These are phyloP conservation scores for Oxytorus armatus DNA, from an alignment of 2,888 invertebrate genomes.

Conservation along the genomic window DNA sequence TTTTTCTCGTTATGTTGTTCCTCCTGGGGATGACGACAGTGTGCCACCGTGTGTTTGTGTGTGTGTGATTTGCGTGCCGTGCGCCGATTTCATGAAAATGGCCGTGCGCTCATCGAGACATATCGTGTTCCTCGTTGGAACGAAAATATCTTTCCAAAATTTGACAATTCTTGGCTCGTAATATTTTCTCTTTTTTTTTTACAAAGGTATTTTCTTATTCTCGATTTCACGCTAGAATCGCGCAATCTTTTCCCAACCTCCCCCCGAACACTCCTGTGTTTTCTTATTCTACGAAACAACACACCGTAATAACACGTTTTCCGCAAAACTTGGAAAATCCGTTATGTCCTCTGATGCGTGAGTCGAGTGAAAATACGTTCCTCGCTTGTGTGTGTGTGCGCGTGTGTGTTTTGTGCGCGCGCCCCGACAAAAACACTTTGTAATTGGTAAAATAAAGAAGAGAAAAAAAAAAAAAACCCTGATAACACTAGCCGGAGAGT, in stretches of 20 bases:
- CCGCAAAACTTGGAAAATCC: conserved; percentile 31
- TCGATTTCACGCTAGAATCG: no score
- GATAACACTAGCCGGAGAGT: conserved; percentile 58
- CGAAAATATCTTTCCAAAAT: conserved; percentile 2
- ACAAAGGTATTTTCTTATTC: no score
- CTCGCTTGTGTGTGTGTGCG: conserved; percentile 34
- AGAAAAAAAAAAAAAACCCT: conserved; percentile 30
- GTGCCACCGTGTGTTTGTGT: no score
- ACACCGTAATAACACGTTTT: no score
- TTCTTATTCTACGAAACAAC: background rate
- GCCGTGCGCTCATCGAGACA: conserved; percentile 77
- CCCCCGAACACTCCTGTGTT: no score
- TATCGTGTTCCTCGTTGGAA: conserved; percentile 57
- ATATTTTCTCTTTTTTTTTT: no score
- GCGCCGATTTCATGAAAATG: conserved; percentile 81
- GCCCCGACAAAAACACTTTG: conserved; percentile 52
- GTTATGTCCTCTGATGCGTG: conserved; percentile 47
- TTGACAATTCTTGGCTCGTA: no score
- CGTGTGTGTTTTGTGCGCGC: no score
- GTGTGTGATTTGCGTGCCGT: no score
- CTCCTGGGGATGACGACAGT: conserved; percentile 69
- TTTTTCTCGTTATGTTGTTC: conserved; percentile 19
- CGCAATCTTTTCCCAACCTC: no score
- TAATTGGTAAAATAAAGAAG: no score
- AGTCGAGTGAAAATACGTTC: conserved; percentile 26